Percentiles rank a stretch among this genome's conserved stretches.
phyloP scores from a whole-genome alignment of 2,113 vertebrate species.

The Nettapus auritus region DNA sequence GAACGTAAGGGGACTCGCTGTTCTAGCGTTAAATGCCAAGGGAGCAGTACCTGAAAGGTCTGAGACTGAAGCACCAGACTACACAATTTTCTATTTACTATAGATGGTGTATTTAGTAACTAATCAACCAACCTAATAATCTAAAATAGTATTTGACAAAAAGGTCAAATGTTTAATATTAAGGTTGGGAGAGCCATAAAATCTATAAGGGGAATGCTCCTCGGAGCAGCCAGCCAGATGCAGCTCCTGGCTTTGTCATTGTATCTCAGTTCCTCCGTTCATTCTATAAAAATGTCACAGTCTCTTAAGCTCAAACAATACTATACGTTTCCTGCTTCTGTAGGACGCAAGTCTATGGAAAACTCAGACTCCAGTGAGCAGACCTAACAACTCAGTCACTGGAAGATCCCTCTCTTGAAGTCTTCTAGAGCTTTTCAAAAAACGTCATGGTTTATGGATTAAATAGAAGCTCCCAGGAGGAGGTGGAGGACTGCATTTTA shows the following conservation, averaged over 20 bases:
- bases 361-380: not conserved
- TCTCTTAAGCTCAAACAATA: constrained; percentile 53
- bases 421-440: not conserved
- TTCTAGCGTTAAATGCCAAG: constrained; percentile 62
- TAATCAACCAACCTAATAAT: constrained; percentile 76
- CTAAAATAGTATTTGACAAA: constrained; percentile 75
- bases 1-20: not conserved
- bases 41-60: constrained; percentile 64
- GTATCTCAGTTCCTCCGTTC: constrained; percentile 27
- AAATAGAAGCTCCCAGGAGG: constrained; percentile 4
- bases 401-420: not conserved
- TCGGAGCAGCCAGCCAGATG: constrained; percentile 64
- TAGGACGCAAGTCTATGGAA: not conserved
- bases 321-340: constrained; percentile 42
- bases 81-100: constrained; percentile 75
- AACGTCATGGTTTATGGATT: not conserved
- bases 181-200: constrained; percentile 66
- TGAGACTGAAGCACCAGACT: constrained; percentile 47
- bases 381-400: not conserved
- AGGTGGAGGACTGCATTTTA: not conserved
- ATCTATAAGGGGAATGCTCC: constrained; percentile 58
- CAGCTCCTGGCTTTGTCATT: not conserved
- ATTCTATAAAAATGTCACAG: constrained; percentile 62
- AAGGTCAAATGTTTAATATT: constrained; percentile 78
- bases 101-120: constrained; percentile 77